phyloP scores from a whole-genome alignment of 1,140 invertebrate genomes.

The Temnothorax longispinosus region DNA sequence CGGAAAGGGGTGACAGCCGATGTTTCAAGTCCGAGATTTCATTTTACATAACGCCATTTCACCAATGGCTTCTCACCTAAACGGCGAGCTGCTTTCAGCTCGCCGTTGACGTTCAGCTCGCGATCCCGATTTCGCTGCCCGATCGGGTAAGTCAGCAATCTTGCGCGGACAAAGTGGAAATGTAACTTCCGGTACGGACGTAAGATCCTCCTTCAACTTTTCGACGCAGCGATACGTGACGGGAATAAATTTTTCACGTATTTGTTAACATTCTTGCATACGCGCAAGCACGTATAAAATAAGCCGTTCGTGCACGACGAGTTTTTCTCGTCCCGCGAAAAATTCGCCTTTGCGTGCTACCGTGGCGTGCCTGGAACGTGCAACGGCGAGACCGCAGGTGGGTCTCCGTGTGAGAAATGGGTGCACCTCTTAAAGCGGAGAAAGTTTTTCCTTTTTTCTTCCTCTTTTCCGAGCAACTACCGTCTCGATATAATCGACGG shows the following conservation, averaged over 20 bases:
- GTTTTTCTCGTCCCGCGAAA: conserved; percentile 40
- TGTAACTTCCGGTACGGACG: background rate
- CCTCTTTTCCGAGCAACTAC: background rate
- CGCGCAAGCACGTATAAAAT: conserved; percentile 15
- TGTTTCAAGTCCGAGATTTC: conserved; percentile 27
- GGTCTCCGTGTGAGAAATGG: conserved; percentile 55
- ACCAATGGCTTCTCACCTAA: background rate
- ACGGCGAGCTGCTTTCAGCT: background rate
- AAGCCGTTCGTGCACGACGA: conserved; percentile 16
- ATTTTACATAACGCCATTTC: conserved; percentile 3
- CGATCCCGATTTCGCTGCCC: conserved; percentile 15
- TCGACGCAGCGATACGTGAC: background rate
- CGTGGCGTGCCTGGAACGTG: conserved; percentile 54
- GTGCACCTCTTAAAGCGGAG: conserved; percentile 49
- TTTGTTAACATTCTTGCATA: conserved; percentile 48
- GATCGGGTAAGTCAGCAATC: background rate
- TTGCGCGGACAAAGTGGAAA: conserved; percentile 2
- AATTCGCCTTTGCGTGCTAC: conserved; percentile 49
- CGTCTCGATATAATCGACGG: conserved; percentile 37
- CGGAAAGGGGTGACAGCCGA: background rate
- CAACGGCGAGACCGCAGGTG: conserved; percentile 43
- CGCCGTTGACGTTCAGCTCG: background rate
- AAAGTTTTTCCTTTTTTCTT: conserved; percentile 55
- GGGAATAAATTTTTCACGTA: conserved; percentile 50
- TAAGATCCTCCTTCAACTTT: background rate